These are phyloP conservation scores for Atlantisia rogersi DNA, from an alignment of 2,113 vertebrate species.

Conservation along the genomic window DNA sequence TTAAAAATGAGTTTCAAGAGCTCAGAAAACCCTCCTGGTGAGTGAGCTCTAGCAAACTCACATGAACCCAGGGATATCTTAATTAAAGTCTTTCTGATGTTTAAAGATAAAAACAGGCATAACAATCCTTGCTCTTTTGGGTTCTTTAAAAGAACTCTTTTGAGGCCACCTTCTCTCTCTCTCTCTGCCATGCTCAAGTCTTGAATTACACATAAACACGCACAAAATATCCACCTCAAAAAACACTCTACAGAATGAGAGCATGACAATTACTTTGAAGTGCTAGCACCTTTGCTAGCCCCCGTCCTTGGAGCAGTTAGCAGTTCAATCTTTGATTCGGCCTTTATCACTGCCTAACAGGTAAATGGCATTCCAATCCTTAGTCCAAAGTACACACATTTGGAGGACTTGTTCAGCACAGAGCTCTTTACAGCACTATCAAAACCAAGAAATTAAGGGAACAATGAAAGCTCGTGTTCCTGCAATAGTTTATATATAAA, in stretches of 20 bases:
- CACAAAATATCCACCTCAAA: conserved; percentile 48
- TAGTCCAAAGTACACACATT: background rate
- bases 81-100: conserved; percentile 72
- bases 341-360: conserved; percentile 42
- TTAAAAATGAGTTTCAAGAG: conserved; percentile 70
- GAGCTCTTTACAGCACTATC: background rate
- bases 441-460: conserved; percentile 22
- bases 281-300: conserved; percentile 38
- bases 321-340: conserved; percentile 31
- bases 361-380: conserved; percentile 14
- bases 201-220: conserved; percentile 63
- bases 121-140: conserved; percentile 57
- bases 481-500: background rate
- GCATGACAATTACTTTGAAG: conserved; percentile 31
- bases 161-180: conserved; percentile 35
- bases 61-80: conserved; percentile 44
- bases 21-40: conserved; percentile 49
- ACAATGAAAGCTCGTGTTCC: background rate
- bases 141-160: conserved; percentile 57
- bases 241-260: conserved; percentile 32
- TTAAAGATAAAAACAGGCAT: conserved; percentile 62
- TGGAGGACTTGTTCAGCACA: background rate
- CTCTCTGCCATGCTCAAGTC: background rate
- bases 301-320: conserved; percentile 51
- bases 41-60: conserved; percentile 48